These are phyloP conservation scores for Edolisoma coerulescens DNA, from an alignment of 2,113 vertebrate species.

Conservation along the genomic window DNA sequence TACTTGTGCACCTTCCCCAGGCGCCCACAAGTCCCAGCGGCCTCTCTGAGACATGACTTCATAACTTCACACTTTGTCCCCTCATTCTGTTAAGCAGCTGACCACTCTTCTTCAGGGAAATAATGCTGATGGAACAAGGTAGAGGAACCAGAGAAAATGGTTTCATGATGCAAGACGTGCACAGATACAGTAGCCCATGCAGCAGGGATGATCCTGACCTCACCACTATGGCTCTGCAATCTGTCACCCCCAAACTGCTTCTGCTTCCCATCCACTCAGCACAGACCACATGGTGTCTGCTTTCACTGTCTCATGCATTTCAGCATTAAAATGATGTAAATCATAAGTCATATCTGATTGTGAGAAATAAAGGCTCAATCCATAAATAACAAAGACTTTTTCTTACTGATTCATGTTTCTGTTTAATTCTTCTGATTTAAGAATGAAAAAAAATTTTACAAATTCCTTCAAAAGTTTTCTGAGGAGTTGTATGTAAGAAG, in stretches of 20 bases:
- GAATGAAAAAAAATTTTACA: neutral
- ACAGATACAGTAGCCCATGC: neutral
- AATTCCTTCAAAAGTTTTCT: neutral
- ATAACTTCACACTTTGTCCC: too few relatives aligned
- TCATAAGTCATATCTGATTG: neutral
- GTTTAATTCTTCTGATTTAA: neutral
- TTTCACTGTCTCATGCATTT: neutral
- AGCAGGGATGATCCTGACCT: neutral
- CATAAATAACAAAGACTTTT: neutral
- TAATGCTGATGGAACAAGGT: neutral
- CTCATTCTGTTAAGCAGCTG: neutral
- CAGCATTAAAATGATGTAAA: neutral
- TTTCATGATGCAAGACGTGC: rapidly evolving
- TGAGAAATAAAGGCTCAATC: neutral
- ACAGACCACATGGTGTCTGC: neutral
- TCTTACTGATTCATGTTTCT: neutral
- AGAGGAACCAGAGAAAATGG: neutral
- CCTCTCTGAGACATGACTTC: neutral
- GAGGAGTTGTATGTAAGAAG: neutral
- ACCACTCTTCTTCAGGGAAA: neutral
- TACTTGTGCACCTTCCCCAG: neutral
- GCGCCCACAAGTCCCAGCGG: rapidly evolving
- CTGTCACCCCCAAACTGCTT: neutral
- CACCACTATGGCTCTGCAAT: rapidly evolving
- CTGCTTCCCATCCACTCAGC: neutral